Evolutionary conservation across 2,888 invertebrate species (phyloP), one percentile per base, ranked within the genome.

Genomic region (Parnassius smintheus): DNA sequence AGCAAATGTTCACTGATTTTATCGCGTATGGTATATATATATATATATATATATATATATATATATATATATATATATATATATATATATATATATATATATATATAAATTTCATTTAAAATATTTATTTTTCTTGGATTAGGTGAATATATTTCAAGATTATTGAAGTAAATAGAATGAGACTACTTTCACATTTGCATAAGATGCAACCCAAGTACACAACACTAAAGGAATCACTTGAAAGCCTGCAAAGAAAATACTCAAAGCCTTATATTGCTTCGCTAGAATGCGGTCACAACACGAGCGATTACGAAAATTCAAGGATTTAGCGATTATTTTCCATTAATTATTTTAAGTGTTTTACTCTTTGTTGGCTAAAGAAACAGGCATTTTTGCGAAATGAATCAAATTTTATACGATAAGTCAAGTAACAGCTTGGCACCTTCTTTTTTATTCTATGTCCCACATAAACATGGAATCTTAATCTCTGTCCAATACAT

Each of bases 231-330:
- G 83, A 86, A 82, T 81, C 83, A 81, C 84, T 88, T 87, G 81
- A 88, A 88, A 86, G 87, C 85, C 85, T 83, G 77, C 85, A 87
- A 88, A 87, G 87, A 86, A 88, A 88, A 86, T 85, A 89, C 87
- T 88, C 88, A 87, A 87, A 87, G 88, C 87, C 85, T 83, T 86
- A 88, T 90, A 89, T 89, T 89, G 88, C 84, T 82, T 83, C 72
- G 75, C 75, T 79, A 75, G 68, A 65, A 67, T 72, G 72, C 44
- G 81, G 85, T 86, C 75, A 75, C 58, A 44, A 75, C 70, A 70
- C 1, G 0, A 2, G 71, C 72, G 70, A 64, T 35, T 35, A 0
- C 35, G 35, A 35, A 4, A 0, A 35, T 35, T 35, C 7, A 7
- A 35, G 35, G 4, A 1, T 35, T 35, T 4, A 35, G 35, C 35